Evolutionary conservation across 2,113 vertebrate genomes (phyloP).

Genomic region (human): GRCh38 chr13:103216501-103217000

Average conservation of each 20-base stretch:
- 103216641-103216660: neutral
- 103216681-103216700: neutral
- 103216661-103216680: neutral
- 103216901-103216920: neutral
- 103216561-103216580: neutral
- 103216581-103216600: neutral
- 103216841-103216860: neutral
- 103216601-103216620: neutral
- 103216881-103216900: neutral
- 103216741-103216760: neutral
- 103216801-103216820: neutral
- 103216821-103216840: neutral
- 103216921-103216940: neutral
- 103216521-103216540: neutral
- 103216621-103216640: neutral
- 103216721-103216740: neutral
- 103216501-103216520: neutral
- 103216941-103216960: neutral
- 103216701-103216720: neutral
- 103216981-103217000: neutral
- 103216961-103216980: neutral
- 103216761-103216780: neutral
- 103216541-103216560: neutral
- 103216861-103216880: neutral
- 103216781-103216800: neutral